Conservation (phyloP, 1,140 invertebrate species). For the Eumaeus atala region DNA sequence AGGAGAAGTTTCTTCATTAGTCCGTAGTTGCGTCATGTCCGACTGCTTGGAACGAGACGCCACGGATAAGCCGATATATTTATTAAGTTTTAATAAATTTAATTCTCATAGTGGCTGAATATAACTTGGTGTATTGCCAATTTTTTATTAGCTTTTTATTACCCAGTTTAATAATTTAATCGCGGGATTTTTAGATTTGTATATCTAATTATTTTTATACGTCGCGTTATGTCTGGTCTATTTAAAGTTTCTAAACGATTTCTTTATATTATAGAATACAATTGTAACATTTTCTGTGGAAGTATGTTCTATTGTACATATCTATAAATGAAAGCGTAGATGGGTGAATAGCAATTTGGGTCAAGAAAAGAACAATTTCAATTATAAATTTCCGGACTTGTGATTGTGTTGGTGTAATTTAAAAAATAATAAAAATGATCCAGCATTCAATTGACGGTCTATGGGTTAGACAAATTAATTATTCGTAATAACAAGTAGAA, state of each 20-base stretch:
- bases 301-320: not conserved
- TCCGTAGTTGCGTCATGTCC: conserved; percentile 11
- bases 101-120: not conserved
- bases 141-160: conserved; percentile 4
- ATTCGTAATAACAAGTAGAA: too few species aligned
- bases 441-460: too few species aligned
- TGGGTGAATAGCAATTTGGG: not conserved
- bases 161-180: conserved; percentile 7
- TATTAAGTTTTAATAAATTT: conserved; percentile 12
- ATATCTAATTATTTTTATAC: conserved; percentile 4
- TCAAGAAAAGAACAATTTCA: conserved; percentile 1
- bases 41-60: not conserved
- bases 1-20: conserved; percentile 27
- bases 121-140: conserved; percentile 6
- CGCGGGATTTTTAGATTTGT: not conserved
- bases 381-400: not conserved
- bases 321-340: not conserved
- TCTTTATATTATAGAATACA: not conserved
- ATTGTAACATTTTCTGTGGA: too few species aligned
- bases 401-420: too few species aligned
- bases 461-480: too few species aligned
- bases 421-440: too few species aligned
- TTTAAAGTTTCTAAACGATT: conserved; percentile 1
- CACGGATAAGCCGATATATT: conserved; percentile 5
- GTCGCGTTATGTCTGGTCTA: not conserved